Evolutionary conservation across 2,113 vertebrate genomes (phyloP).

Genomic region (Tupaia tana): DNA sequence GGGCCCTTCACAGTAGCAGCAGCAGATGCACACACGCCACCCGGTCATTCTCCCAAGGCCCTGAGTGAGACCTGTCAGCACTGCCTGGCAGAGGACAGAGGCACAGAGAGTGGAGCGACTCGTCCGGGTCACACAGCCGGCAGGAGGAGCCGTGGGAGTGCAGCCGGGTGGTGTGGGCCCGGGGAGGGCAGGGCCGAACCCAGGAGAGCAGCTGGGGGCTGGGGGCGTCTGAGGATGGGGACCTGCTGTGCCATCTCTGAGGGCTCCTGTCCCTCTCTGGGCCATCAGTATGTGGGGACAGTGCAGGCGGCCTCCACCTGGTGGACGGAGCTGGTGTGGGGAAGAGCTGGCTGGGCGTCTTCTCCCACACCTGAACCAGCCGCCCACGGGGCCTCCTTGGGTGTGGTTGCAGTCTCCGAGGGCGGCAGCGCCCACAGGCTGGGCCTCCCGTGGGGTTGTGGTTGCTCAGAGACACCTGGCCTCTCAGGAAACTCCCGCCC

Average conservation of each 20-base stretch:
- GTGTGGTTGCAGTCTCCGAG: neutral
- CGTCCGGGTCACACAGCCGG: neutral
- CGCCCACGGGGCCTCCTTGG: neutral
- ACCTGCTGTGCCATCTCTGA: neutral
- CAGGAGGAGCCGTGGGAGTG: neutral
- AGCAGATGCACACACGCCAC: accelerated
- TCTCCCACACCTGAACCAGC: too few relatives aligned
- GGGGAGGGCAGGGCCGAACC: neutral
- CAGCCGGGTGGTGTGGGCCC: neutral
- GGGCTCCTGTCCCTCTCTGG: neutral
- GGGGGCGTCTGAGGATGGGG: neutral
- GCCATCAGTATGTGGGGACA: neutral
- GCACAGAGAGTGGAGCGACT: neutral
- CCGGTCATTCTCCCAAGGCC: neutral
- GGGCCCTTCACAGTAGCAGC: neutral
- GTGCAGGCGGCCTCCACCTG: neutral
- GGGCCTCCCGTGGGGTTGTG: conserved; percentile 35
- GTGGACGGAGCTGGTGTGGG: accelerated
- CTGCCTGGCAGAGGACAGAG: accelerated
- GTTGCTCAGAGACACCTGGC: neutral
- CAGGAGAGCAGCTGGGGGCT: neutral
- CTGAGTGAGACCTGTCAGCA: accelerated
- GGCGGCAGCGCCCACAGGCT: neutral
- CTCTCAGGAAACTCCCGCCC: neutral
- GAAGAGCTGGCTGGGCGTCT: neutral